Conservation (phyloP, 2,113 vertebrate species). For the Ptilonorhynchus violaceus region DNA sequence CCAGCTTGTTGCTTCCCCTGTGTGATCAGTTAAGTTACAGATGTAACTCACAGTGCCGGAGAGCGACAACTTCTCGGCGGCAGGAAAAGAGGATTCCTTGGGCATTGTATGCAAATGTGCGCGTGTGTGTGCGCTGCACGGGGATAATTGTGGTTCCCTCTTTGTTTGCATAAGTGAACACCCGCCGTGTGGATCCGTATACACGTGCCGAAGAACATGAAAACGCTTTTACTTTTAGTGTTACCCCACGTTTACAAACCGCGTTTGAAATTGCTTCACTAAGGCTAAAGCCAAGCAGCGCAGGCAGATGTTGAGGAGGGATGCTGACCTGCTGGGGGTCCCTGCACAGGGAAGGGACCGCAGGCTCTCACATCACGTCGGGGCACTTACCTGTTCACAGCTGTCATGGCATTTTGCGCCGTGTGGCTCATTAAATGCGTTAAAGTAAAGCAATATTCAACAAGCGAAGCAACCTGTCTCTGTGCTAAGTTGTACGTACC, state of each 20-base stretch:
- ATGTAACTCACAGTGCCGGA: not conserved
- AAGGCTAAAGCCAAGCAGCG: not conserved
- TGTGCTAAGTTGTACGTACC: constrained; percentile 22
- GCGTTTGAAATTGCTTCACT: not conserved
- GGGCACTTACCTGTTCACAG: constrained; percentile 71
- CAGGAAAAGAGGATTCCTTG: not conserved
- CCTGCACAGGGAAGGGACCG: not conserved
- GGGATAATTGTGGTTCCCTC: not conserved
- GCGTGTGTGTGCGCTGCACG: not conserved
- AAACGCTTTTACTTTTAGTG: not conserved
- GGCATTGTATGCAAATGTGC: constrained; percentile 33
- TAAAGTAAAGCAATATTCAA: not conserved
- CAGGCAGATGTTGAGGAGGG: constrained; percentile 12
- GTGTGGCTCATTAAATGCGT: not conserved
- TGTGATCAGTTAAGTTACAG: constrained; percentile 34
- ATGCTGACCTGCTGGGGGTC: constrained; percentile 35
- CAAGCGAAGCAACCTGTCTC: constrained; percentile 10
- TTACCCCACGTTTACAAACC: not conserved
- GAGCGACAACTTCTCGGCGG: constrained; percentile 4
- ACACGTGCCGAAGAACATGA: constrained; percentile 1
- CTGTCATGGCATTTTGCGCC: not conserved
- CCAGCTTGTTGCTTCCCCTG: constrained; percentile 56
- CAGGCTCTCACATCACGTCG: not conserved
- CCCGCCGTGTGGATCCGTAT: not conserved
- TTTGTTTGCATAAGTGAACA: constrained; percentile 18